Evolutionary conservation across 1,140 invertebrate species (phyloP).

Genomic region (Streblospio benedicti): DNA sequence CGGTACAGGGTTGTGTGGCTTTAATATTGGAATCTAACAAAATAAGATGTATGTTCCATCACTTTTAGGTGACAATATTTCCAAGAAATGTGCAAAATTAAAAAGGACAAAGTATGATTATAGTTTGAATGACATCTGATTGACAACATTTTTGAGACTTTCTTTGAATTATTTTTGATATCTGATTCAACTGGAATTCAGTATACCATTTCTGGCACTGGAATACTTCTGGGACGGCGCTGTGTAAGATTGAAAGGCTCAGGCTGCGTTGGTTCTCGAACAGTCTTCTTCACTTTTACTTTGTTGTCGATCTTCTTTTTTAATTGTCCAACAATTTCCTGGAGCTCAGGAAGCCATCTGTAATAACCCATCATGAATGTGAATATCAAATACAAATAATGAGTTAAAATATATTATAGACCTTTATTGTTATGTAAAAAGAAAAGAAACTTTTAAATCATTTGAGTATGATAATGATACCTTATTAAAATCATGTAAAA

Average conservation of each 20-base stretch:
- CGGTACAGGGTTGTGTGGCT: constrained; percentile 34
- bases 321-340: constrained; percentile 30
- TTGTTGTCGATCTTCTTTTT: constrained; percentile 36
- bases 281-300: constrained; percentile 25
- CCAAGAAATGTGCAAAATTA: background rate
- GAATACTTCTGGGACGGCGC: constrained; percentile 37
- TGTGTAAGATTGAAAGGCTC: constrained; percentile 41
- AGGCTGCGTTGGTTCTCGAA: constrained; percentile 20
- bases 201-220: constrained; percentile 41
- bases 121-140: too few relatives aligned
- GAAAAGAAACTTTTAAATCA: too few relatives aligned
- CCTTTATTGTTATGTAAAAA: too few relatives aligned
- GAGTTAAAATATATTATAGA: background rate
- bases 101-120: too few relatives aligned
- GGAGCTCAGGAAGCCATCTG: constrained; percentile 39
- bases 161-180: too few relatives aligned
- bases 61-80: too few relatives aligned
- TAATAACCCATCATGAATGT: constrained; percentile 6
- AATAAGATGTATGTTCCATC: too few relatives aligned
- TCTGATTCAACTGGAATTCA: too few relatives aligned
- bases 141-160: too few relatives aligned
- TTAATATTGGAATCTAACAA: constrained; percentile 41
- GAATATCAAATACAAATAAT: background rate
- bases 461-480: too few relatives aligned
- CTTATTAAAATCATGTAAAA: too few relatives aligned